Percentiles rank a stretch among this genome's conserved stretches.
These are phyloP conservation scores for Tipula confusa DNA, from an alignment of 2,888 invertebrate species.

Conservation along the genomic window DNA sequence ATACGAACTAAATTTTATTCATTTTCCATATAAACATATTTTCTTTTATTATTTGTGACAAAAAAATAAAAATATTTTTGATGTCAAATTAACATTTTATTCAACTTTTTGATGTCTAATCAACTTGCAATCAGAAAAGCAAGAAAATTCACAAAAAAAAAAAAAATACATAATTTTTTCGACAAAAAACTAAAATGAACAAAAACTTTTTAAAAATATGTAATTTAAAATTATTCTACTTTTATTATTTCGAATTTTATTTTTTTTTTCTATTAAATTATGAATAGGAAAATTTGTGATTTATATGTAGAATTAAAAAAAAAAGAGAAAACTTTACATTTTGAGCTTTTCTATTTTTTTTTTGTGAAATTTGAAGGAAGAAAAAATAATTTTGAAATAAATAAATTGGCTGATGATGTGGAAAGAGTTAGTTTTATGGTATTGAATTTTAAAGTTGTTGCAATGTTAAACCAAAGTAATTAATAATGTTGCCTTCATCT, in stretches of 20 bases:
- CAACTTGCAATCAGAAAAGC: conserved; percentile 36
- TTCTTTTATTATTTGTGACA: not conserved
- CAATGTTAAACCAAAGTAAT: not conserved
- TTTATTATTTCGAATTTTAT: conserved; percentile 3
- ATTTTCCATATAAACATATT: not conserved
- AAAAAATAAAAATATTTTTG: conserved; percentile 25
- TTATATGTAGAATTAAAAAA: not conserved
- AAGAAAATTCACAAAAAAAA: conserved; percentile 21
- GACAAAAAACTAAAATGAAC: conserved; percentile 3
- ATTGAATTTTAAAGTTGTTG: not conserved
- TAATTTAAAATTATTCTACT: not conserved
- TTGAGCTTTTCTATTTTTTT: not conserved
- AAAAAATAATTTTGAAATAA: not conserved
- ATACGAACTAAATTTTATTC: not conserved
- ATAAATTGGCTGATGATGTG: not conserved
- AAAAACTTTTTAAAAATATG: not conserved
- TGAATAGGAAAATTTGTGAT: conserved; percentile 21
- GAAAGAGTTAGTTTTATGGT: not conserved
- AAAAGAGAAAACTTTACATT: not conserved
- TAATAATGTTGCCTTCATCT: not conserved
- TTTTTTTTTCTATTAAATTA: not conserved
- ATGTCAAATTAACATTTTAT: conserved; percentile 37
- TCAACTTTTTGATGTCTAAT: conserved; percentile 36
- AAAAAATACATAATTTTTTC: not conserved
- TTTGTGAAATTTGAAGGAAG: not conserved